phyloP scores from a whole-genome alignment of 2,113 vertebrate genomes.

The Lophotis ruficrista region DNA sequence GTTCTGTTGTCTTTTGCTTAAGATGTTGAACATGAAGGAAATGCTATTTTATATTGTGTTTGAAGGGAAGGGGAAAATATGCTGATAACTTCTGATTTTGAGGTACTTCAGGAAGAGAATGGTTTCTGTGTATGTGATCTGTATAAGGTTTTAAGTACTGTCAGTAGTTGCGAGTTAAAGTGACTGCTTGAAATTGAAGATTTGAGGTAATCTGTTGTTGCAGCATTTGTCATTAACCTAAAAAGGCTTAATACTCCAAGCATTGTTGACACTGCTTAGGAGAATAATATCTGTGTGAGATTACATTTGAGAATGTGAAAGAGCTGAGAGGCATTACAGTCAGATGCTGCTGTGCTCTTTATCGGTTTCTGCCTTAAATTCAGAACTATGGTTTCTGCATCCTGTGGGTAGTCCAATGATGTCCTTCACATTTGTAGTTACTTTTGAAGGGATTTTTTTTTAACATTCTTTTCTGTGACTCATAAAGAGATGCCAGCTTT shows the following conservation, averaged over 20 bases:
- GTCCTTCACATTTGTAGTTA: not conserved
- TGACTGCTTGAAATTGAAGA: not conserved
- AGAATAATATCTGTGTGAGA: not conserved
- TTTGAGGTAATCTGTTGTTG: not conserved
- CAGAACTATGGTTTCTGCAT: not conserved
- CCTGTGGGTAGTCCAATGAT: not conserved
- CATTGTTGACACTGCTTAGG: not conserved
- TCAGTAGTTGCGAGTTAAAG: not conserved
- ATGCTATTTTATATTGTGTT: not conserved
- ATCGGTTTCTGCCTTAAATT: not conserved
- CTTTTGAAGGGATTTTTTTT: not conserved
- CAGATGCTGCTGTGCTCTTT: not conserved
- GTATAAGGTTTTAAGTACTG: not conserved
- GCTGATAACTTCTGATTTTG: not conserved
- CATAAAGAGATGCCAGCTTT: not conserved
- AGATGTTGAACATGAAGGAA: not conserved
- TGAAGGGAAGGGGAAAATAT: not conserved
- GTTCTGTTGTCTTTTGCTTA: not conserved
- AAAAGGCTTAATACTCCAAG: not conserved
- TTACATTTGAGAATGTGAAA: not conserved
- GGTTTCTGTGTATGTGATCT: not conserved
- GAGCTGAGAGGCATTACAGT: not conserved
- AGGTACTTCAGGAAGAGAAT: not conserved
- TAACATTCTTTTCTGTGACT: not conserved
- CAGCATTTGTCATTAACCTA: not conserved